These are phyloP conservation scores for Cheumatopsyche charites DNA, from an alignment of 1,140 invertebrate species.

Conservation along the genomic window DNA sequence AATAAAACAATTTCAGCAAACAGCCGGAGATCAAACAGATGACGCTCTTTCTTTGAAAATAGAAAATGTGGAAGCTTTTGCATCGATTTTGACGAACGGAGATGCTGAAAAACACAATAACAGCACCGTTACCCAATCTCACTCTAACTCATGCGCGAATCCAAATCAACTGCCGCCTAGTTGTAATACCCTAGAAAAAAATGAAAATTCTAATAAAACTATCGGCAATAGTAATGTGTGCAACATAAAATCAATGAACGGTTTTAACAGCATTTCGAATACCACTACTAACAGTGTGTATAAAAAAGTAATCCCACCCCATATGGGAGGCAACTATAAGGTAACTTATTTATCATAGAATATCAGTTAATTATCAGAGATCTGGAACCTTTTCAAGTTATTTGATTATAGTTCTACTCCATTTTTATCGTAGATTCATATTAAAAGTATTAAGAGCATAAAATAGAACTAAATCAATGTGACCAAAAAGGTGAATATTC, in stretches of 20 bases:
- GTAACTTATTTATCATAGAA: slow-evolving; percentile 24
- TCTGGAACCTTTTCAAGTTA: no score
- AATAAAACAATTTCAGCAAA: slow-evolving; percentile 45
- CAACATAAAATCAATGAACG: slow-evolving; percentile 23
- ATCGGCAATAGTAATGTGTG: slow-evolving; percentile 7
- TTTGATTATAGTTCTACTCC: no score
- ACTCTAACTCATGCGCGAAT: slow-evolving; percentile 35
- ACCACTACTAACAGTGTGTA: slow-evolving; percentile 38
- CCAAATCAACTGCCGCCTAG: slow-evolving; percentile 26
- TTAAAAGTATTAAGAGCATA: no score
- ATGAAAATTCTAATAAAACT: slow-evolving; percentile 6
- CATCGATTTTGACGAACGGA: slow-evolving; percentile 40
- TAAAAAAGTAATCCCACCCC: slow-evolving; percentile 47
- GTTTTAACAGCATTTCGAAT: slow-evolving; percentile 31
- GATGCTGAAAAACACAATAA: slow-evolving; percentile 38
- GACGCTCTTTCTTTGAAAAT: slow-evolving; percentile 40
- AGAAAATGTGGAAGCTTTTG: slow-evolving; percentile 46
- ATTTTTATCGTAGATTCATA: no score
- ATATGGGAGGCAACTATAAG: slow-evolving; percentile 47
- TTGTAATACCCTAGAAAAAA: slow-evolving; percentile 36
- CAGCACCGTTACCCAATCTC: slow-evolving; percentile 5
- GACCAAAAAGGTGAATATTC: no score
- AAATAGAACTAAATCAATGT: no score
- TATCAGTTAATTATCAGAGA: no score
- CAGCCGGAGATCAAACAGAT: slow-evolving; percentile 37